Base-by-base conservation (phyloP, 2,113 vertebrate species). In the Paradoxurus hermaphroditus region DNA sequence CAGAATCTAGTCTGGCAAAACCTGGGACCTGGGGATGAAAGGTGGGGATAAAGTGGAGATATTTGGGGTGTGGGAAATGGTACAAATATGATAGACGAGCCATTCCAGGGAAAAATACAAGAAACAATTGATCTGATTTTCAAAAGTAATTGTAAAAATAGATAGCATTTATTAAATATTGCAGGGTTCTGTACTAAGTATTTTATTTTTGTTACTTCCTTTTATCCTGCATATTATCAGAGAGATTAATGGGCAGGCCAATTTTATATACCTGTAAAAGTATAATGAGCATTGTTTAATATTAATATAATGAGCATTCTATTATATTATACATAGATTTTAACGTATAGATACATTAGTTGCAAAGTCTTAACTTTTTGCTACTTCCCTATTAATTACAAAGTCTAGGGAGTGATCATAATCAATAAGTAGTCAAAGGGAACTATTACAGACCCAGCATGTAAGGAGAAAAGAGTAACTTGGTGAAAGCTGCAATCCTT, bases 161-260 rank as follows among this genome's bases (percentile, higher is more conserved):
- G 56, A 68, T 21, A 65, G 3, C 29, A 65, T 34, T 86, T 67
- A 53, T 11, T 81, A 41, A 68, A 13, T 87, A 13, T 39, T 92
- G 21, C 2, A 90, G 44, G 11, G 13, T n/a, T 39, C 53, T 92
- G 12, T 89, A 36, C 41, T 67, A 63, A 88, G 44, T 41, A 53
- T 51, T 72, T 96, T 79, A 59, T 46, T 88, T 91, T 78, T 93
- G 34, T 90, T 86, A 56, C n/a, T 44, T 86, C 39, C 75, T 75
- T 94, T 77, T 46, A 81, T 3, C 19, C 12, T 39, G 29, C 9
- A 7, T 86, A 39, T 91, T 67, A 62, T 73, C 75, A 39, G 62
- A 23, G 27, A 29, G 93, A 23, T 83, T 94, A 81, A 84, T 31
- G 16, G 15, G 5, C 2, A 86, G 16, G 16, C 21, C 23, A 90